phyloP scores from a whole-genome alignment of 1,140 invertebrate species.

The Drosophila sechellia region DNA sequence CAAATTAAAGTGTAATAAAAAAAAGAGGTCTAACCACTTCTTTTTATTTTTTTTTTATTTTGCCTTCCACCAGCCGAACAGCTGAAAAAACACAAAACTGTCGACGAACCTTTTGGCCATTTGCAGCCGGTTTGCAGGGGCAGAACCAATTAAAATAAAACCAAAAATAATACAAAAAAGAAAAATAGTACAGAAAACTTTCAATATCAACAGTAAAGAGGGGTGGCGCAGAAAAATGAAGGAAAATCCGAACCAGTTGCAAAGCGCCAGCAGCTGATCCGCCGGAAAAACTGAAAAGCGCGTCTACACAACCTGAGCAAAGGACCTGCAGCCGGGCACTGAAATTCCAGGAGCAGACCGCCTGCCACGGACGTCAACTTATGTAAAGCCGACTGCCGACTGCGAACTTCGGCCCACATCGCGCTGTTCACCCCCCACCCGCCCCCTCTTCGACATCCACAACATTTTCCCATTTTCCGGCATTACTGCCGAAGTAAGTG shows the following conservation, averaged over 20 bases:
- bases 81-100: constrained; percentile 74
- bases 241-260: constrained; percentile 57
- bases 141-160: constrained; percentile 14
- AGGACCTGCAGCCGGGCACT: constrained; percentile 80
- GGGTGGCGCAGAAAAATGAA: background rate
- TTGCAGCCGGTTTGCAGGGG: constrained; percentile 61
- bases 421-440: background rate
- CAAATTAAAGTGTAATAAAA: constrained; percentile 79
- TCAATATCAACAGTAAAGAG: background rate
- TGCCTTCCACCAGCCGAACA: constrained; percentile 54
- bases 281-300: constrained; percentile 37
- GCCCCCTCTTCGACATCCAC: too few species aligned
- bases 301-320: constrained; percentile 68
- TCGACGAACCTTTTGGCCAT: constrained; percentile 66
- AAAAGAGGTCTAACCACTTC: constrained; percentile 78
- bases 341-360: constrained; percentile 54
- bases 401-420: constrained; percentile 8
- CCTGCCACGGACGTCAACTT: constrained; percentile 66
- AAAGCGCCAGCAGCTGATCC: constrained; percentile 72
- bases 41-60: constrained; percentile 23
- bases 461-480: constrained; percentile 59
- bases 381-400: constrained; percentile 64
- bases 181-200: constrained; percentile 9
- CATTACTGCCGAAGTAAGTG: constrained; percentile 63
- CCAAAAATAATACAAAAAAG: constrained; percentile 17